These are phyloP conservation scores for Caenorhabditis auriculariae DNA, from an alignment of 2,888 invertebrate genomes.

Conservation along the genomic window DNA sequence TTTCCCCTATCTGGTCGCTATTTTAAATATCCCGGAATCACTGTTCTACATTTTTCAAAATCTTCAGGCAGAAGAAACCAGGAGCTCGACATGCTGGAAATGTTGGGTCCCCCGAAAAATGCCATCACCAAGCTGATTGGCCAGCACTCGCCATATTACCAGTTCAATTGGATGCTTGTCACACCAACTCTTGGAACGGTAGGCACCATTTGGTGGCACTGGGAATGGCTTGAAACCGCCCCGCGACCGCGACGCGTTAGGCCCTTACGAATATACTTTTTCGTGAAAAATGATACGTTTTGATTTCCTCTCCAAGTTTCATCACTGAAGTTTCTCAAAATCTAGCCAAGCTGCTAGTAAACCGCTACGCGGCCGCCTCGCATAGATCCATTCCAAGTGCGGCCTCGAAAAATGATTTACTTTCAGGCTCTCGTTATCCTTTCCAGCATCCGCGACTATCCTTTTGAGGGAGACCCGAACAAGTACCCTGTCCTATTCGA, in stretches of 20 bases:
- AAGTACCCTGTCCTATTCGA: conserved; percentile 15
- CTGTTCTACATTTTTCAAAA: too few species aligned
- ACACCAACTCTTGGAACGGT: conserved; percentile 13
- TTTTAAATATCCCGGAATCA: too few species aligned
- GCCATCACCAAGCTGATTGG: conserved; percentile 8
- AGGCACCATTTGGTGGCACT: too few species aligned
- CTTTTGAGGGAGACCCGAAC: conserved; percentile 4
- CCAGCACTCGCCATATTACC: conserved; percentile 34
- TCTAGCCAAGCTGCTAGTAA: too few species aligned
- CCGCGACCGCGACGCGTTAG: too few species aligned
- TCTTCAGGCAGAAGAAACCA: conserved; percentile 33
- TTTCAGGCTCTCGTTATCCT: conserved; percentile 9
- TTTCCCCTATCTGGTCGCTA: too few species aligned
- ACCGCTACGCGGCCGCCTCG: too few species aligned
- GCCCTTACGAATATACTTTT: too few species aligned
- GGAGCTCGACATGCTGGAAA: conserved; percentile 37
- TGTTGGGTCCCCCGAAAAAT: conserved; percentile 44
- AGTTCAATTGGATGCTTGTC: conserved; percentile 17
- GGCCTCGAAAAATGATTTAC: background rate
- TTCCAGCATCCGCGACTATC: conserved; percentile 12
- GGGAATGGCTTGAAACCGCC: too few species aligned
- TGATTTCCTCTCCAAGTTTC: too few species aligned
- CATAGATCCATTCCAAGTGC: background rate
- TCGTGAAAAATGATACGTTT: too few species aligned
- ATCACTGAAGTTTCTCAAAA: too few species aligned